A percentile compares a stretch with the other conserved stretches of the same genome.
phyloP scores from a whole-genome alignment of 2,888 invertebrate genomes.

The Pandemis heparana region DNA sequence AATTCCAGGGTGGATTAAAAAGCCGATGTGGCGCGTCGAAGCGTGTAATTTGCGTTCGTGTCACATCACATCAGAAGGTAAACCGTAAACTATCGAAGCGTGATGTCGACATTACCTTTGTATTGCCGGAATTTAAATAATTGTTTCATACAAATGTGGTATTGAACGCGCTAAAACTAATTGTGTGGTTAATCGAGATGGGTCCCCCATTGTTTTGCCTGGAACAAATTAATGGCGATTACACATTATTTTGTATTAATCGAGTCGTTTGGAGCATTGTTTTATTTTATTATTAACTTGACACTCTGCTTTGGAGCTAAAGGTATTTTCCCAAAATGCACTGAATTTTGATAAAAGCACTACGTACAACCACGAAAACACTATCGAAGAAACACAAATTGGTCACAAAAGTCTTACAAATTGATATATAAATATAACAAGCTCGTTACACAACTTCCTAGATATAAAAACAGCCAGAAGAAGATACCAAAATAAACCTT shows the following conservation, averaged over 20 bases:
- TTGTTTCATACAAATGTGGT: conserved; percentile 55
- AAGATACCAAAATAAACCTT: conserved; percentile 22
- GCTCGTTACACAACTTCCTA: conserved; percentile 1
- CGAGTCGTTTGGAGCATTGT: neutral
- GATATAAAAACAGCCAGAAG: conserved; percentile 12
- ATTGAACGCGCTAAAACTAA: conserved; percentile 68
- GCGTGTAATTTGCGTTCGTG: conserved; percentile 43
- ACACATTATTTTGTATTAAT: conserved; percentile 40
- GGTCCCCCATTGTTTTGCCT: conserved; percentile 67
- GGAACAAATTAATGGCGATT: conserved; percentile 42
- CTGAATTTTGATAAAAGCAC: too few species aligned
- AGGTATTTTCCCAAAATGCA: too few species aligned
- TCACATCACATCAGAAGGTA: conserved; percentile 43
- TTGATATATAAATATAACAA: conserved; percentile 9
- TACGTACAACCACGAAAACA: neutral
- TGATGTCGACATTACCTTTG: conserved; percentile 40
- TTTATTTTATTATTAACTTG: neutral
- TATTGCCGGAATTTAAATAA: conserved; percentile 42
- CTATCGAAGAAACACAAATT: neutral
- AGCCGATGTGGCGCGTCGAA: conserved; percentile 32
- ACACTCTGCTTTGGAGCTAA: too few species aligned
- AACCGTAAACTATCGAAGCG: conserved; percentile 41
- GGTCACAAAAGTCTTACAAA: neutral
- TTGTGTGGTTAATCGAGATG: conserved; percentile 69
- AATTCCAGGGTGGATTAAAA: conserved; percentile 28